These are phyloP conservation scores for Distichodus sexfasciatus DNA, from an alignment of 2,797 vertebrate species.

Conservation along the genomic window DNA sequence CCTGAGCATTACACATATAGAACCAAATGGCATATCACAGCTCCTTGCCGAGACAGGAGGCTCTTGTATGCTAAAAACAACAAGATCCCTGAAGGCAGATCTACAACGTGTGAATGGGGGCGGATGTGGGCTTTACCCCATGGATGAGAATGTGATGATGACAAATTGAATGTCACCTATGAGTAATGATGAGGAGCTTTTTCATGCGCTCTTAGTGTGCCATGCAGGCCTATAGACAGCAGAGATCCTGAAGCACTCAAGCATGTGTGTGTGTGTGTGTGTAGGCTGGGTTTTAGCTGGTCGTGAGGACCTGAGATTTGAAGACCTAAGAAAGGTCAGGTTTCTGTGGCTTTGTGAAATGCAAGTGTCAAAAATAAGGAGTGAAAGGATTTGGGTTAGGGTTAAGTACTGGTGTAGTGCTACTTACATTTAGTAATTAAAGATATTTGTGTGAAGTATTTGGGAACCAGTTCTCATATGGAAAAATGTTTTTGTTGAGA, in stretches of 20 bases:
- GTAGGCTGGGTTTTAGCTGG: too few species aligned
- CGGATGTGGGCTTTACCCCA: constrained; percentile 34
- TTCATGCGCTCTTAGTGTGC: constrained; percentile 43
- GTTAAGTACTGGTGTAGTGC: too few species aligned
- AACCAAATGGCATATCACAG: constrained; percentile 60
- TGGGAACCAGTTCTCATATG: too few species aligned
- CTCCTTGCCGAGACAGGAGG: constrained; percentile 33
- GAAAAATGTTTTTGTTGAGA: too few species aligned
- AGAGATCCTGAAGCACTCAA: constrained; percentile 52
- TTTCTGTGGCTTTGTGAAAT: too few species aligned
- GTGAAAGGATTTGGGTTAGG: too few species aligned
- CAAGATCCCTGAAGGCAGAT: constrained; percentile 48
- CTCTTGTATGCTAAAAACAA: constrained; percentile 42
- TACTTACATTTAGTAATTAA: too few species aligned
- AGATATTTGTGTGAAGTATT: too few species aligned
- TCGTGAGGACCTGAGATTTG: too few species aligned
- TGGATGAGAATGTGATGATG: constrained; percentile 40
- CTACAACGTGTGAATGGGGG: constrained; percentile 52
- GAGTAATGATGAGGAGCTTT: constrained; percentile 50
- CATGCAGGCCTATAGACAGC: constrained; percentile 40
- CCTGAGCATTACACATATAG: constrained; percentile 33
- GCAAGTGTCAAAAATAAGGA: too few species aligned
- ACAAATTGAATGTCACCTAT: constrained; percentile 49
- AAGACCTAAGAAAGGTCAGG: too few species aligned
- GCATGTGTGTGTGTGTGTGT: constrained; percentile 30